phyloP scores from a whole-genome alignment of 2,888 invertebrate species.

The Girardia tigrina region DNA sequence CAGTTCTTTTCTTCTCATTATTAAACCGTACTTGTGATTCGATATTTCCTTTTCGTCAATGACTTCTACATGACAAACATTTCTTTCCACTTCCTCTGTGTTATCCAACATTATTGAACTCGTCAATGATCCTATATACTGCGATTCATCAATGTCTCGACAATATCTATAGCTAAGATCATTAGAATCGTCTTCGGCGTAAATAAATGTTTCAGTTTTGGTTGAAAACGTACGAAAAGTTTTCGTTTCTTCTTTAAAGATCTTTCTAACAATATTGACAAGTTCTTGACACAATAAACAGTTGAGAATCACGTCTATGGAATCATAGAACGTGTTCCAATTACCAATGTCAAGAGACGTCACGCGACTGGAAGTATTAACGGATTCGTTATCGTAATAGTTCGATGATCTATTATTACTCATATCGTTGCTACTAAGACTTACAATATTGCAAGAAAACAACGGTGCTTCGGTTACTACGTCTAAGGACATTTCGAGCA shows the following conservation, averaged over 20 bases:
- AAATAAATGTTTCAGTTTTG: not conserved
- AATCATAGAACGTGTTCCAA: not conserved
- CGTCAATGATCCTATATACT: not conserved
- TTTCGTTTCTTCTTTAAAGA: not conserved
- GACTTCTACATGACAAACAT: conserved; percentile 14
- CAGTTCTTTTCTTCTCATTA: not conserved
- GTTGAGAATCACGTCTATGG: not conserved
- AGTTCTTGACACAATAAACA: conserved; percentile 10
- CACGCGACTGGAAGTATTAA: not conserved
- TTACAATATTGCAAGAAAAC: not conserved
- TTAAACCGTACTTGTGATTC: not conserved
- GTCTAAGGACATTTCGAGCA: no score
- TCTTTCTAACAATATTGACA: not conserved
- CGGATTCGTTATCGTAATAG: not conserved
- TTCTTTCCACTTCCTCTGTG: not conserved
- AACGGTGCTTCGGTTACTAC: no score
- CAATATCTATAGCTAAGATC: not conserved
- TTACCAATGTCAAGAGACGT: not conserved
- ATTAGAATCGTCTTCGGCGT: not conserved
- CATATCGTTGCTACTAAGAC: not conserved
- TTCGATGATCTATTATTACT: not conserved
- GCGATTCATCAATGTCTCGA: not conserved
- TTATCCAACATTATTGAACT: not conserved
- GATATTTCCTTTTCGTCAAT: not conserved
- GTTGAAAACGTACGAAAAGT: not conserved